phyloP scores from a whole-genome alignment of 2,797 vertebrate genomes.

The Odontamblyopus rebecca region DNA sequence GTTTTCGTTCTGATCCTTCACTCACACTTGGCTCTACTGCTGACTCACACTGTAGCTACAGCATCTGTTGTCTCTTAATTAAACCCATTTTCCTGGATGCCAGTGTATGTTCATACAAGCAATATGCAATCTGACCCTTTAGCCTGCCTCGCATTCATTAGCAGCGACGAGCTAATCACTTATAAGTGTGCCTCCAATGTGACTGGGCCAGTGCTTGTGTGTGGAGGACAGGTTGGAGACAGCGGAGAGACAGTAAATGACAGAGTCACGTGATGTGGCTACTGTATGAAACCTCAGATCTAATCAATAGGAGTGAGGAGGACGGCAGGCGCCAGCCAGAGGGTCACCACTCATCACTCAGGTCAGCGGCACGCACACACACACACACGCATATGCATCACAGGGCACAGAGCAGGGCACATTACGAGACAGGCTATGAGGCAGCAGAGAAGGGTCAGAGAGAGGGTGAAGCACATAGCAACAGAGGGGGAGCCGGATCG shows the following conservation, averaged over 20 bases:
- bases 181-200: conserved; percentile 34
- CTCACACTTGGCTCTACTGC: conserved; percentile 59
- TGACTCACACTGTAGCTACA: conserved; percentile 65
- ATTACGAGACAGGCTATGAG: conserved; percentile 72
- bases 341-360: conserved; percentile 80
- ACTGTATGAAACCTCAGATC: conserved; percentile 81
- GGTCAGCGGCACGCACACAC: conserved; percentile 60
- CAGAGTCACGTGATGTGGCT: conserved; percentile 75
- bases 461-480: conserved; percentile 73
- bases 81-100: conserved; percentile 59
- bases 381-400: conserved; percentile 21
- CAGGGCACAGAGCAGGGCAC: conserved; percentile 56
- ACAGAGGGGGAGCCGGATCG: conserved; percentile 66
- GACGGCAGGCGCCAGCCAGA: conserved; percentile 78
- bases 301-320: conserved; percentile 79
- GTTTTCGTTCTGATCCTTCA: conserved; percentile 61
- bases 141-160: conserved; percentile 64
- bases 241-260: conserved; percentile 78
- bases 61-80: conserved; percentile 72
- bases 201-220: conserved; percentile 32
- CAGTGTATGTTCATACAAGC: conserved; percentile 52
- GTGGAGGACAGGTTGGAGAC: conserved; percentile 68
- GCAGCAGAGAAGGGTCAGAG: conserved; percentile 72
- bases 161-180: conserved; percentile 48
- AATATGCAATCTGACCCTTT: conserved; percentile 56